Base-by-base conservation (phyloP, 2,888 invertebrate species). In the Eristalis intricaria region DNA sequence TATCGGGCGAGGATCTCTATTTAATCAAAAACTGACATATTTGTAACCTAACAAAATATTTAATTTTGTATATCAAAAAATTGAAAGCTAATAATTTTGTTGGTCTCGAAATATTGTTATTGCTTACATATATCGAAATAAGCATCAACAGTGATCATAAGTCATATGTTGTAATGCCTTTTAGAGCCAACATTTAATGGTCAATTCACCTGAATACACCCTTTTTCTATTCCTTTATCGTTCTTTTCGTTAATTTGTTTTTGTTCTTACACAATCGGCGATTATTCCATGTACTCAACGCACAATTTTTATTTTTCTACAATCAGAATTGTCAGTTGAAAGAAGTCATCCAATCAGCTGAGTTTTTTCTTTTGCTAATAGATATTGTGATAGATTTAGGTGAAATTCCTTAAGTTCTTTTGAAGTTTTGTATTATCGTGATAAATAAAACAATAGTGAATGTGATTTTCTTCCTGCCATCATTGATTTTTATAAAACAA, bases 301-400 rank as follows among this genome's bases (percentile, higher is more conserved):
- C 40, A 40, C 19, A 63, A 43, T 22, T 60, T 43, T 19, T 35
- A 61, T 23, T 61, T 26, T 13, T 63, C 61, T 43, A 61, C 26
- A 63, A 43, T 73, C 43, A 63, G 29, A n/a, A 43, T 43, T 43
- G 43, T 43, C 29, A 60, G 43, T 19, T 40, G 8, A 73, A 73
- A 40, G 63, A 63, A 61, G 29, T 61, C 19, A 32, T 73, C 71
- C 63, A 63, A 73, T 73, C 71, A 61, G 29, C 61, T 43, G 61
- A 10, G 40, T 15, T 60, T 1, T 26, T 71, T 61, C 63, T 63
- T 61, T 73, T 29, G 22, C 22, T 22, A 40, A 19, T 71, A 71
- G 23, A 71, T 40, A 71, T 63, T 40, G 63, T 43, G 8, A 61
- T 60, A 71, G 23, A 70, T 70, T 60, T 38, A 32, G 35, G 35